Percentiles rank a stretch among this genome's conserved stretches.
Conservation (phyloP, 2,797 vertebrate genomes). For the Sebastes steindachneri region DNA sequence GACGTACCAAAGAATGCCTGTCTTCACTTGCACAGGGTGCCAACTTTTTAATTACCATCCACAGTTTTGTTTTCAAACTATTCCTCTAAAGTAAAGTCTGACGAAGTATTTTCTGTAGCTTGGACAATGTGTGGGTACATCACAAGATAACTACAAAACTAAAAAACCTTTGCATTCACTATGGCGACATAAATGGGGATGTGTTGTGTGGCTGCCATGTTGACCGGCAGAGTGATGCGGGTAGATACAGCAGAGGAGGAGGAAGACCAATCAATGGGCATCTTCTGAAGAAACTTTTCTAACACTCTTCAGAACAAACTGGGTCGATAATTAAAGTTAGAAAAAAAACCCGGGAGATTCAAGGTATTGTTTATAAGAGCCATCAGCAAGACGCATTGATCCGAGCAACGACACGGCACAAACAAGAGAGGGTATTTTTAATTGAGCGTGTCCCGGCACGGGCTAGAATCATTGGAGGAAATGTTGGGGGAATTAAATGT, state of each 20-base stretch:
- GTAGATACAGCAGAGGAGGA: neutral
- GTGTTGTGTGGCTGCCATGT: conserved; percentile 21
- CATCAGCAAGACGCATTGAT: conserved; percentile 33
- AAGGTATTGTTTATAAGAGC: conserved; percentile 14
- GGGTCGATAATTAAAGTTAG: conserved; percentile 35
- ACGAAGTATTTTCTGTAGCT: neutral
- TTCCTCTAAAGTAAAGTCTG: neutral
- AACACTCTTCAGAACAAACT: neutral
- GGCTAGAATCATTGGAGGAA: conserved; percentile 1
- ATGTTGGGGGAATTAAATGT: conserved; percentile 4
- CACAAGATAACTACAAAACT: neutral
- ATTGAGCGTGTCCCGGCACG: neutral
- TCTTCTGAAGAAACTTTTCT: conserved; percentile 25
- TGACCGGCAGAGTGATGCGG: neutral
- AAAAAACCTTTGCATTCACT: neutral
- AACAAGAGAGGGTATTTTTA: conserved; percentile 24
- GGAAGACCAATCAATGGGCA: conserved; percentile 35
- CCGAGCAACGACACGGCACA: neutral
- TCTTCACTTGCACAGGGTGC: conserved; percentile 2
- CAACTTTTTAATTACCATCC: conserved; percentile 31
- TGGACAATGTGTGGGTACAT: neutral
- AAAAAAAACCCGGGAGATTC: neutral
- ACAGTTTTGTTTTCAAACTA: neutral
- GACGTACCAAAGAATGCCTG: neutral
- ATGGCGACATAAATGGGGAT: conserved; percentile 2